Conservation (phyloP, 2,113 vertebrate genomes). For the Microtus pennsylvanicus region DNA sequence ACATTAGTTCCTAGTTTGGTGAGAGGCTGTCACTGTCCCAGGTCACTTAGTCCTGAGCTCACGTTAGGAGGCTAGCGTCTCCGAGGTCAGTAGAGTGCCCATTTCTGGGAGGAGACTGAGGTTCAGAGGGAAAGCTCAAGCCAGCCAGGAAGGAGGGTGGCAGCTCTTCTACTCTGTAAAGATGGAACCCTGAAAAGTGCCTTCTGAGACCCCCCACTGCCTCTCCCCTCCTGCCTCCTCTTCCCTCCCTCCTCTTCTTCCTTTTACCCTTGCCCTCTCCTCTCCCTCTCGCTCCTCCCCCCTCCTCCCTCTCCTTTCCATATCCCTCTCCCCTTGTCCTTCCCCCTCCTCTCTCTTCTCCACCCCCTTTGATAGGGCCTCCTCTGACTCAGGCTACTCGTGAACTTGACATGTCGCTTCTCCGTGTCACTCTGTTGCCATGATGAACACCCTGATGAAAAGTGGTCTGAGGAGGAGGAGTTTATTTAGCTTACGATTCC, state of each 20-base stretch:
- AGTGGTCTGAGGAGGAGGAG: neutral
- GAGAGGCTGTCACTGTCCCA: neutral
- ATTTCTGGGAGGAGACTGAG: neutral
- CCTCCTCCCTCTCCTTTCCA: neutral
- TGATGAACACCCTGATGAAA: neutral
- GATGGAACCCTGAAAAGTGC: neutral
- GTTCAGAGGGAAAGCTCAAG: neutral
- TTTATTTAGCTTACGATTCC: neutral
- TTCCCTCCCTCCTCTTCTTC: neutral
- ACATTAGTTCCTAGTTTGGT: neutral
- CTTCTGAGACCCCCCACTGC: neutral
- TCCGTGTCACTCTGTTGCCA: neutral
- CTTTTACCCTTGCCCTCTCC: neutral
- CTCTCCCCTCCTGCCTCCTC: too few relatives aligned
- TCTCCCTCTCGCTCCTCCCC: neutral
- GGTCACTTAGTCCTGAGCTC: neutral
- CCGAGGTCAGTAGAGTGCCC: rapidly evolving
- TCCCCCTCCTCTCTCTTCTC: too few relatives aligned
- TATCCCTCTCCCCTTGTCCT: neutral
- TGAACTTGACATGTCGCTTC: neutral
- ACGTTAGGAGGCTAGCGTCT: neutral
- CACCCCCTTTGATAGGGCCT: neutral
- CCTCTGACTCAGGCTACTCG: neutral
- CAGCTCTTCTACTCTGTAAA: neutral
- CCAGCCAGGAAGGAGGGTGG: neutral